These are phyloP conservation scores for Bergia sp. DNA, from an alignment of 92 coral and sea anemone genomes.

Conservation along the genomic window DNA sequence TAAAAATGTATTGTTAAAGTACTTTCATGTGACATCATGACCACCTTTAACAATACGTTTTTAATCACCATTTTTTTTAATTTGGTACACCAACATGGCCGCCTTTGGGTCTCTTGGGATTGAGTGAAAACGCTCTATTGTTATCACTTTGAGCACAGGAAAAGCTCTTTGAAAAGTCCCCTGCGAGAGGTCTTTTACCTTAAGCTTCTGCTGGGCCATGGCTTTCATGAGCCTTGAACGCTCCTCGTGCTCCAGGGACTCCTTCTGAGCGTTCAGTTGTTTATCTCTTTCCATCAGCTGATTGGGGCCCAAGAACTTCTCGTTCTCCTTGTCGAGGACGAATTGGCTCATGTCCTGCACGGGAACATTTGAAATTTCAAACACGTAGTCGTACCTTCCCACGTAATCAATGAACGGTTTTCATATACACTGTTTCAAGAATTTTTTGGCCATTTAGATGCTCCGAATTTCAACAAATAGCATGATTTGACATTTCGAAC, in stretches of 20 bases:
- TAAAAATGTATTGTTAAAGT: no score
- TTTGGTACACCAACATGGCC: no score
- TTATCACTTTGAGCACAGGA: background rate
- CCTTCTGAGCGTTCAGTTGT: conserved; percentile 42
- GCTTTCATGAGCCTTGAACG: conserved; percentile 94
- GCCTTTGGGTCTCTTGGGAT: no score
- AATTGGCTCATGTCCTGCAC: conserved; percentile 75
- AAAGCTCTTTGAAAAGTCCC: background rate
- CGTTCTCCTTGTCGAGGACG: conserved; percentile 60
- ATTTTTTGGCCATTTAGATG: no score
- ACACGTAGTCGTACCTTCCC: no score
- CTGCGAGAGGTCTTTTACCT: conserved; percentile 59
- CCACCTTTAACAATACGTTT: no score
- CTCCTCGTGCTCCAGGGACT: conserved; percentile 64
- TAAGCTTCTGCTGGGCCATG: conserved; percentile 93
- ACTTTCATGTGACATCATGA: no score
- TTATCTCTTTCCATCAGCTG: conserved; percentile 72
- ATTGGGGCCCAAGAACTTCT: conserved; percentile 80
- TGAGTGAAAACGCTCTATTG: background rate
- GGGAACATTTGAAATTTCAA: background rate
- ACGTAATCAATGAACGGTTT: no score
- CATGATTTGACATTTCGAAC: no score
- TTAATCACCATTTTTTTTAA: no score
- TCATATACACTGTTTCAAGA: no score
- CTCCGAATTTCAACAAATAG: no score